These are phyloP conservation scores for Cliona cf. orientalis DNA, from an alignment of 37 sponge, comb jelly and placozoan genomes.

Conservation along the genomic window DNA sequence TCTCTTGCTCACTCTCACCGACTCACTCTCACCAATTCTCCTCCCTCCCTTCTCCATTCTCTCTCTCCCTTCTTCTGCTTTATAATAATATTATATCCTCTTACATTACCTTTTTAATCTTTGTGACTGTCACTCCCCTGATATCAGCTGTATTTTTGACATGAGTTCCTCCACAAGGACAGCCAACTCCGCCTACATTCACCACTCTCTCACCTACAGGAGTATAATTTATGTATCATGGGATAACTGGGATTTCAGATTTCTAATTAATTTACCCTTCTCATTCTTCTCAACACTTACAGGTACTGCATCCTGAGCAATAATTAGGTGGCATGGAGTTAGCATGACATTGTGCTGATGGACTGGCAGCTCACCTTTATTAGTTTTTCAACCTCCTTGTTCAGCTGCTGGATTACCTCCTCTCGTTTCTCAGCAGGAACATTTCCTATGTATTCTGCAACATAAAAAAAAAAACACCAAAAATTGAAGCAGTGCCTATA, in stretches of 20 bases:
- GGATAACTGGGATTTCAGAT: no score
- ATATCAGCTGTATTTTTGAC: conserved; percentile 67
- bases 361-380: conserved; percentile 36
- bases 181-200: conserved; percentile 56
- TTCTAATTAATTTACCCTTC: conserved; percentile 21
- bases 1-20: no score
- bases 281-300: conserved; percentile 34
- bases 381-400: conserved; percentile 48
- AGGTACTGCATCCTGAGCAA: conserved; percentile 23
- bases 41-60: no score
- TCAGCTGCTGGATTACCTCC: conserved; percentile 35
- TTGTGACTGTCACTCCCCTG: conserved; percentile 52
- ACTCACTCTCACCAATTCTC: no score
- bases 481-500: no score
- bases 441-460: conserved; percentile 73
- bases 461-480: neutral
- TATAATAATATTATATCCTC: neutral
- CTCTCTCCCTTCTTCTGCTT: neutral
- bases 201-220: conserved; percentile 69
- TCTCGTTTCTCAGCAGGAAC: conserved; percentile 76
- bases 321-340: neutral
- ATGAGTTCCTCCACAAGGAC: conserved; percentile 87
- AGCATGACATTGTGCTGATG: neutral
- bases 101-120: conserved; percentile 85
- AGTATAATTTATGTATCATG: no score